These are phyloP conservation scores for Tenodera sinensis DNA, from an alignment of 2,888 invertebrate genomes.

Conservation along the genomic window DNA sequence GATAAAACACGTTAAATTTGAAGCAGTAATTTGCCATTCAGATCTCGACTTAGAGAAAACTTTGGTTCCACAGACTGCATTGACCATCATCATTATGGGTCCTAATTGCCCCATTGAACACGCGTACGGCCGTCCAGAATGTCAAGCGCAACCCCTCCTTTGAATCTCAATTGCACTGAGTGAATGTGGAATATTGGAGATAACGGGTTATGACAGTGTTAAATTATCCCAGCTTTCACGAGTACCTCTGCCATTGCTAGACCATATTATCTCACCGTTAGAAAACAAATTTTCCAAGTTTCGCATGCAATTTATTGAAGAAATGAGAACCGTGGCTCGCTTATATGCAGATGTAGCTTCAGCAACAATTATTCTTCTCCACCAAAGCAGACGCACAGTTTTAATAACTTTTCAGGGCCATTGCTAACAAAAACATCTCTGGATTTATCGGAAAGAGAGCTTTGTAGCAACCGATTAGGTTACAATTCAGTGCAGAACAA, in stretches of 20 bases:
- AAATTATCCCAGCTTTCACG: background rate
- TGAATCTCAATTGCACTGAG: background rate
- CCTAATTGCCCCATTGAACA: background rate
- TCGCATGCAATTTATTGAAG: background rate
- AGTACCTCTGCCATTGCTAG: background rate
- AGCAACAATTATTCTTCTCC: no score
- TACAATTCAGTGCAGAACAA: no score
- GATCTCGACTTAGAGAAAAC: background rate
- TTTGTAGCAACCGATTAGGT: no score
- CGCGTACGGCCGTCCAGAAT: background rate
- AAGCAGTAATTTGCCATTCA: background rate
- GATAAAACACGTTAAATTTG: no score
- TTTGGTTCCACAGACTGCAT: background rate
- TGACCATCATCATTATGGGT: background rate
- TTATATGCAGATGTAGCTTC: no score
- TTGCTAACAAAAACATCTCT: no score
- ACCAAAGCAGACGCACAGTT: no score
- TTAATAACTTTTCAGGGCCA: no score
- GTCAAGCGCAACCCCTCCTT: background rate
- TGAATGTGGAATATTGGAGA: background rate
- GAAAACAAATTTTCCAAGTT: background rate
- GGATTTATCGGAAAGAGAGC: no score
- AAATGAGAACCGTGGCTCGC: background rate
- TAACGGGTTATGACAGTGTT: background rate
- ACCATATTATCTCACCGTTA: background rate